Base-by-base conservation (phyloP, 92 coral and sea anemone species). In the Actinostola sp. region DNA sequence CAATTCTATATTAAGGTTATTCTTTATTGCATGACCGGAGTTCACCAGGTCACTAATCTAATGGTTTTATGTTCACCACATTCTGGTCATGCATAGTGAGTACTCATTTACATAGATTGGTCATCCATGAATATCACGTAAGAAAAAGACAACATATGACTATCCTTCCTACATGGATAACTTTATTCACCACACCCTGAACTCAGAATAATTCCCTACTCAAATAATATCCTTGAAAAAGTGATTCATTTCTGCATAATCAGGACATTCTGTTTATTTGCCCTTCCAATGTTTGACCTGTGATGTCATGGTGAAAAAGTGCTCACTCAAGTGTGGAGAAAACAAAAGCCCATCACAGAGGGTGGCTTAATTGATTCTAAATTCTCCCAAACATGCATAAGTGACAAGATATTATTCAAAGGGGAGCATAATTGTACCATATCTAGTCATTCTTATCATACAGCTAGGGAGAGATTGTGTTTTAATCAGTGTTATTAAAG, bases 301-400 rank as follows among this genome's bases (percentile, higher is more conserved):
- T 68, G 74, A 68, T 68, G 74, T 68, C 74, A 68, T 31, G n/a
- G n/a, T n/a, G 61, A 28, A 3, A 67, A 29, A 8, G 48, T 68
- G 62, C 13, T 68, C 61, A 68, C 24, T 33, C 61, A 68, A 31
- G 74, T 68, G 62, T 68, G 62, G 74, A 68, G 74, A 68, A 68
- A 31, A 68, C 63, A 68, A 68, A 30, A 42, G 61, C 54, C 45
- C 20, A 50, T 68, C 74, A 50, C 23, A 68, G 28, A 27, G 12
- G 12, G 39, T 32, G 7, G 34, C 20, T 7, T 45, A 51, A 51
- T 68, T 51, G 17, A 51, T 0, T 67, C 41, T 50, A 32, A 44
- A 68, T 68, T 68, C 74, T 68, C 74, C 62, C 74, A 68, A 68
- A 33, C 36, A 33, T 20, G 33, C 3, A 17, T 26, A 10, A 17